Base-by-base conservation (phyloP, 2,888 invertebrate species). In the Luperina nickerlii region DNA sequence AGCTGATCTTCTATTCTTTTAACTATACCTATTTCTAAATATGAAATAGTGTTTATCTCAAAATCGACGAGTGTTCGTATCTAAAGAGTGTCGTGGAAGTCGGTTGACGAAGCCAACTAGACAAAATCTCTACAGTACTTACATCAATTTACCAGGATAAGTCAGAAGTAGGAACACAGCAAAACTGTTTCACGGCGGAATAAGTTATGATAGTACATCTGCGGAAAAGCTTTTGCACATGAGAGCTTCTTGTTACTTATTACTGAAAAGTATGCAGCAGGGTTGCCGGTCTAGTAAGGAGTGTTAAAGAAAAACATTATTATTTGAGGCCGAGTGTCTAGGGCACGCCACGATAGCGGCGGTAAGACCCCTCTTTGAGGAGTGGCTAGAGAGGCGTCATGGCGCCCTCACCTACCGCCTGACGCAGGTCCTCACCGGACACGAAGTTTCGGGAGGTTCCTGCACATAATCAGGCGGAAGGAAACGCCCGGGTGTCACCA, bases 121-220 rank as follows among this genome's bases (percentile, higher is more conserved):
- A 32, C 32, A 63, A 32, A 32, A 32, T 9, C 9, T 20, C 63
- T 32, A 63, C 20, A 24, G 45, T 51, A 68, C 20, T 13, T 51
- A 9, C 5, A 42, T 8, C 32, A 45, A 76, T 38, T 78, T 48
- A 66, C 77, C 48, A n/a, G n/a, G 54, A 45, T 65, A 15, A 32
- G n/a, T 18, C 20, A 20, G 48, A 69, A 27, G 27, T 20, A 8
- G 1, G 11, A 38, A 66, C n/a, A 48, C 32, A 7, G 57, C 8
- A 57, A 66, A 66, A 45, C 27, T 77, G 57, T 78, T 78, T 60
- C 13, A 2, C 18, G 8, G 13, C 57, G 51, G 78, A 60, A 78
- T 78, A 78, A 78, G 27, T 60, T 57, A 78, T 18, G 38, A 57
- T 38, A 38, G 78, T 60, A 38, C 18, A 67, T 66, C n/a, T 66